Base-by-base conservation (phyloP, 2,888 invertebrate genomes). In the Leptarthrus brevirostris region DNA sequence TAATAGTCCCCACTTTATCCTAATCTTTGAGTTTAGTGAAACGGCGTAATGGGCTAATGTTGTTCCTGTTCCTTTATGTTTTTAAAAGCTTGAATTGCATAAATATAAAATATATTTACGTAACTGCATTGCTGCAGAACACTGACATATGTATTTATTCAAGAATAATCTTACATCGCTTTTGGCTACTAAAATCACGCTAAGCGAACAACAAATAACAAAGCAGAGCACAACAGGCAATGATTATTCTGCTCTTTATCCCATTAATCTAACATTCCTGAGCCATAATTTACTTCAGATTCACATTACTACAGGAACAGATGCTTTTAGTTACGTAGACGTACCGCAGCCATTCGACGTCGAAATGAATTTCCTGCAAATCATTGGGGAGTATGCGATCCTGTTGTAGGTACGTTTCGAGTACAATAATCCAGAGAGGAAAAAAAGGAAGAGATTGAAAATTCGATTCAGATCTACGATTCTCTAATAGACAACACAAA, bases 401-500 rank as follows among this genome's bases (percentile, higher is more conserved):
- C 30, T 30, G 22, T n/a, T 18, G 53, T 18, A 20, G n/a, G 22
- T 22, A 18, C 14, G 10, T 4, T 22, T 53, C 53, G 4, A 30
- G 56, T 26, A 30, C 10, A 56, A 56, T 56, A 16, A 10, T 2
- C 22, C 5, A 53, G 53, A n/a, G n/a, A n/a, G n/a, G n/a, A n/a
- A 30, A 58, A 16, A 30, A 30, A 24, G 20, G 18, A 58, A 58
- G 6, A 30, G 14, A 24, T 58, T 58, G 58, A 58, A 58, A 58
- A 58, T 30, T 26, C 58, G 58, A 58, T 58, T 34, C 58, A 58
- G 58, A 58, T 58, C 26, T 34, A 53, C 53, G 18, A 18, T 53
- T 53, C 22, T 53, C 22, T 64, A 64, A 64, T 64, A 64, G 61
- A 64, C 44, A 64, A 34, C 30, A 58, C 58, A 36, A 40, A 64